phyloP scores from a whole-genome alignment of 2,797 vertebrate genomes.

The Chelon labrosus region DNA sequence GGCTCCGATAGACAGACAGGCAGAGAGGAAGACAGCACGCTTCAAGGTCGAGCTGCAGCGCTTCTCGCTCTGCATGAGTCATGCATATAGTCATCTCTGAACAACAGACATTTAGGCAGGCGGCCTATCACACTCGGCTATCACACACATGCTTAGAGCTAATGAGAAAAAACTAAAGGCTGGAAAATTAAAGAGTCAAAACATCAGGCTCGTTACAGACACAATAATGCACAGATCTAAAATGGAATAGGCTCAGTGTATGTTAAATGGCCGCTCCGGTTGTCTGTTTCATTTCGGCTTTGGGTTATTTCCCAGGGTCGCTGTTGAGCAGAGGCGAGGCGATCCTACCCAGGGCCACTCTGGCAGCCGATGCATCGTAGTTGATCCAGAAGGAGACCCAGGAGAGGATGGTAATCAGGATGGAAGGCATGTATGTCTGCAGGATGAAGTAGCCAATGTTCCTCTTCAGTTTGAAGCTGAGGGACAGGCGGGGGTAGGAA shows the following conservation, averaged over 20 bases:
- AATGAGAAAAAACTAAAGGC: conserved; percentile 60
- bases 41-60: conserved; percentile 80
- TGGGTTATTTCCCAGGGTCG: conserved; percentile 65
- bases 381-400: conserved; percentile 99
- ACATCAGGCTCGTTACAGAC: conserved; percentile 45
- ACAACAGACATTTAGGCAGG: conserved; percentile 79
- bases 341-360: conserved; percentile 97
- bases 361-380: conserved; percentile 98
- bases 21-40: conserved; percentile 71
- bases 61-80: conserved; percentile 78
- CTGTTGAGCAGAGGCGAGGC: conserved; percentile 51
- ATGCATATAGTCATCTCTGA: conserved; percentile 78
- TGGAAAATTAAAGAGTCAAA: conserved; percentile 52
- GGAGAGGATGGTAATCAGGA: conserved; percentile 99
- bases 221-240: conserved; percentile 32
- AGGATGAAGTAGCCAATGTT: conserved; percentile 99
- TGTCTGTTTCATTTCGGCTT: conserved; percentile 63
- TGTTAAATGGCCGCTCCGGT: conserved; percentile 56
- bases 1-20: conserved; percentile 64
- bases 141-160: conserved; percentile 75
- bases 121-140: conserved; percentile 73
- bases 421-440: conserved; percentile 99
- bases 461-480: conserved; percentile 99
- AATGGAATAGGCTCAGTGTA: conserved; percentile 30
- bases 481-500: conserved; percentile 97